Evolutionary conservation across 2,113 vertebrate genomes (phyloP).

Genomic region (Pomatostomus ruficeps): DNA sequence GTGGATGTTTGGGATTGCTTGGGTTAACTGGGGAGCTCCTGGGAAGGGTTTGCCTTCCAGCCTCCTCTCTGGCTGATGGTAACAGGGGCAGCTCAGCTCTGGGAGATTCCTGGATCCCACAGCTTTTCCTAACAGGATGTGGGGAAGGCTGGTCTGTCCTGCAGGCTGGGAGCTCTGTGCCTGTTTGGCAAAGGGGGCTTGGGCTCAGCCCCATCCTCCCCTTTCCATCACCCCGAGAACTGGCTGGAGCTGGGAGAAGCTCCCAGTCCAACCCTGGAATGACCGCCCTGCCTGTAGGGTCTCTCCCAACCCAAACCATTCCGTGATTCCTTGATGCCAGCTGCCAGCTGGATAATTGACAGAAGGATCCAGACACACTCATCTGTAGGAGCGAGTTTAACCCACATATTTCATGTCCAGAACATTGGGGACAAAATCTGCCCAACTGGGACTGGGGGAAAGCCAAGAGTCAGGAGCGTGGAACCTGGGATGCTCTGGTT

Average conservation of each 20-base stretch:
- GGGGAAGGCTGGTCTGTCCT: neutral
- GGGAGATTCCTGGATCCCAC: neutral
- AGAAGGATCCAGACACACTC: neutral
- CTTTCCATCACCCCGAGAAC: neutral
- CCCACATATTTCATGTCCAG: rapidly evolving
- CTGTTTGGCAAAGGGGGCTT: rapidly evolving
- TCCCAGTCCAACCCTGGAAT: neutral
- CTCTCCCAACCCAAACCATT: neutral
- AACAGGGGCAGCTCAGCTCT: neutral
- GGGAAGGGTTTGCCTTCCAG: neutral
- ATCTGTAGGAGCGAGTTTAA: neutral
- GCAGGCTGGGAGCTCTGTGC: neutral
- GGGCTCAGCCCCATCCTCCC: neutral
- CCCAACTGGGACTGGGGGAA: neutral
- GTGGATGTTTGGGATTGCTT: neutral
- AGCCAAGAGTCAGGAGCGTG: neutral
- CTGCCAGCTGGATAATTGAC: neutral
- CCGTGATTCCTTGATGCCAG: neutral
- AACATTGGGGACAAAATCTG: neutral
- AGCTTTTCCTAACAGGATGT: neutral
- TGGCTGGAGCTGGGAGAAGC: neutral
- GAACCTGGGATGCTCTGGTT: neutral
- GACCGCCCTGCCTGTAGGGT: neutral
- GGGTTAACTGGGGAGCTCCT: neutral
- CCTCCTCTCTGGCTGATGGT: neutral